Evolutionary conservation across 2,797 vertebrate species (phyloP), one percentile per base, ranked within the genome.

Genomic region (Numenius phaeopus): DNA sequence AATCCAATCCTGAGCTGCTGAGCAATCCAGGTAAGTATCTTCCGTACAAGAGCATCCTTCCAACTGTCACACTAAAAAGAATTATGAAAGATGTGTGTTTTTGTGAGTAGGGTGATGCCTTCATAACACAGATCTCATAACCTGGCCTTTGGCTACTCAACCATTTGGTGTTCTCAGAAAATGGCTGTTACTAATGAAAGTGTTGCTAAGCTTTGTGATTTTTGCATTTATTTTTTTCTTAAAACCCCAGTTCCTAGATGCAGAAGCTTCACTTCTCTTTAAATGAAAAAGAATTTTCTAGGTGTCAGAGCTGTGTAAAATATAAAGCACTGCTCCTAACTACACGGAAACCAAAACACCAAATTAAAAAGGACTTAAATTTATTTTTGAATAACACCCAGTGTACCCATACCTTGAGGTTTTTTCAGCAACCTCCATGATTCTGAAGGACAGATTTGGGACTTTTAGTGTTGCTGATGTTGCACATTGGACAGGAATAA

Each of bases 381-480:
- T 6, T 24, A 10, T 64, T 52, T 87, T 77, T 46, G 10, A 54
- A 54, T 83, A 40, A 22, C 16, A 29, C 9, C 3, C 42, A n/a
- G 19, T 32, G 32, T 54, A 54, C 29, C 29, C 14, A 14, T 14
- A 42, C 5, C 9, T 96, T 0, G 0, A 46, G 9, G 57, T 85
- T 90, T 87, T 87, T 61, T 58, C 76, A 93, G 30, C 30, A 42
- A 39, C 39, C 20, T 62, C 14, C 4, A 12, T 2, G 2, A 5
- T 83, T 73, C 50, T 52, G 66, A 82, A 66, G 54, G 73, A 49
- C 62, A 44, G 34, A 52, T 81, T 55, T 62, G 66, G 39, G 50
- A 58, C 58, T 58, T 91, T 5, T 0, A 4, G 9, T 59, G 39
- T 26, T 77, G 47, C 22, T 70, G 59, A 59, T 34, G 18, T 37